Base-by-base conservation (phyloP, 2,888 invertebrate species). In the Drosophila histrio region DNA sequence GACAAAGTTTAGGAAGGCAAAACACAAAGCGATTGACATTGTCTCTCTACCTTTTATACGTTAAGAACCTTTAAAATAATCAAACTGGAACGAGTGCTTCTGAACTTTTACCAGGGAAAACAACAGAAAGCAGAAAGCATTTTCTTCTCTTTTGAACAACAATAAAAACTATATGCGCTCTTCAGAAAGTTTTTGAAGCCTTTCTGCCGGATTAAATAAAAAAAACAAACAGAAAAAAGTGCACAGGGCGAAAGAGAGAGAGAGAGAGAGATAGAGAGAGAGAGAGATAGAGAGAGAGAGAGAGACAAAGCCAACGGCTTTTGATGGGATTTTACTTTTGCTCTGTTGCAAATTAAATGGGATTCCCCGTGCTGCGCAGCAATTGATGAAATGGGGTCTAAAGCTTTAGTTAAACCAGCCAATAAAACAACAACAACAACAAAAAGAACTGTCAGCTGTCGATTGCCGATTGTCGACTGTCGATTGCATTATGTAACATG, bases 401-500 rank as follows among this genome's bases (percentile, higher is more conserved):
- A 43, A 52, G 57, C 44, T 46, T 19, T 26, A 41, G 32, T 72
- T 57, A 44, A 66, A 15, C 47, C 62, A 54, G 54, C 54, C 61
- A 65, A 69, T 68, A 69, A 57, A 44, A 54, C 36, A 54, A 30
- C 24, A 50, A 53, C 19, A 46, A 57, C 44, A 60, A 39, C 3
- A 15, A 22, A 13, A 22, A 24, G 11, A 49, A 19, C 32, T 43
- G 46, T 53, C 50, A 66, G 52, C 36, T 41, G 63, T 57, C 41
- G 46, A 19, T 34, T 36, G 56, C 22, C 43, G 46, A 34, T 13
- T 43, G 64, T 36, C 52, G 69, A 46, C 39, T 50, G 60, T 41
- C 54, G 60, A 30, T 62, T 77, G 69, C 69, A 77, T 84, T 72
- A 80, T 80, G 72, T 70, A 87, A 73, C 72, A 67, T 66, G 83